phyloP scores from a whole-genome alignment of 1,140 invertebrate genomes.

The Hyphantria cunea region DNA sequence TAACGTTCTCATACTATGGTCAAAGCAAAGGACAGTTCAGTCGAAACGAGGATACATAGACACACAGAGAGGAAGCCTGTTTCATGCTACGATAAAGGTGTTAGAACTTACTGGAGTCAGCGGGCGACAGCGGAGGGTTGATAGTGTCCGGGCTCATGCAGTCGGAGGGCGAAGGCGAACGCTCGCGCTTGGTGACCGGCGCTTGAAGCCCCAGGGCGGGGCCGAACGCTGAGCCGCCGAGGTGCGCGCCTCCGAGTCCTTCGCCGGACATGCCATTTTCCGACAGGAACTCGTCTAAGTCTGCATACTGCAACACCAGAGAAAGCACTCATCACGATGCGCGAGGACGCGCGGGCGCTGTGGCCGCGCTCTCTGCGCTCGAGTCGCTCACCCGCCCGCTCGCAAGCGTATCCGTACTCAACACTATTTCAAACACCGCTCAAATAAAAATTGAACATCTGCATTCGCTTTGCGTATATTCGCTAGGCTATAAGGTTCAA shows the following conservation, averaged over 20 bases:
- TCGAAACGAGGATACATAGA: no score
- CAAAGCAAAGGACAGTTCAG: no score
- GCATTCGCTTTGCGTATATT: conserved; percentile 29
- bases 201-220: conserved; percentile 82
- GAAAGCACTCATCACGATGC: conserved; percentile 33
- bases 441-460: neutral
- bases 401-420: neutral
- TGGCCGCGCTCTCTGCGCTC: neutral
- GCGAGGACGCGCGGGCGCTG: conserved; percentile 9
- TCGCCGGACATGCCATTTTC: conserved; percentile 95
- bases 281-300: conserved; percentile 97
- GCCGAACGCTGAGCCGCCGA: conserved; percentile 82
- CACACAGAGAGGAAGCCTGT: no score
- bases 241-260: conserved; percentile 84
- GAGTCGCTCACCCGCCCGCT: conserved; percentile 9
- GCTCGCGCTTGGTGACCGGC: conserved; percentile 87
- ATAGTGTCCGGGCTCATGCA: conserved; percentile 92
- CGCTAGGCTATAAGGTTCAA: conserved; percentile 14
- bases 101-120: conserved; percentile 90
- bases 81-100: neutral
- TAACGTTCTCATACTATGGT: no score
- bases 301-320: conserved; percentile 91
- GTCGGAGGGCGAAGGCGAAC: conserved; percentile 91
- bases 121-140: conserved; percentile 90
- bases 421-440: no score